phyloP scores from a whole-genome alignment of 2,888 invertebrate genomes.

The Ormia ochracea region DNA sequence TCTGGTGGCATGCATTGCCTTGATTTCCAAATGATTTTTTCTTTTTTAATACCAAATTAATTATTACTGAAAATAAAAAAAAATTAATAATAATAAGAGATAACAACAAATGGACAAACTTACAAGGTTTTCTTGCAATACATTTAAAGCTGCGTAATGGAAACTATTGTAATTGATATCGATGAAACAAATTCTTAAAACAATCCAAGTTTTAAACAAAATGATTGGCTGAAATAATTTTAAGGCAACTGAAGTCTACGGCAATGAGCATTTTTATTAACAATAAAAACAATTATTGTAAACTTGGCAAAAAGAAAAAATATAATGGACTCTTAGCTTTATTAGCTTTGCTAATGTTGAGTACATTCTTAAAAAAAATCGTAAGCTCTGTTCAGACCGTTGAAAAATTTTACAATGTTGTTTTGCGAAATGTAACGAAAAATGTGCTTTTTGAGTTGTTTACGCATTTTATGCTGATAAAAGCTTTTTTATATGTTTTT shows the following conservation, averaged over 20 bases:
- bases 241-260: not conserved
- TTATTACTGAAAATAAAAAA: not conserved
- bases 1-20: not conserved
- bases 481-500: no score
- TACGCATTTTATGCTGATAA: no score
- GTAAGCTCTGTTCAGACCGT: no score
- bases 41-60: constrained; percentile 1
- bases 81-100: constrained; percentile 6
- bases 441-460: no score
- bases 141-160: not conserved
- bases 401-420: no score
- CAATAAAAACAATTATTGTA: no score
- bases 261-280: no score
- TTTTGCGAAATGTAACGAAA: no score
- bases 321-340: no score
- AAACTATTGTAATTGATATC: not conserved
- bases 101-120: not conserved
- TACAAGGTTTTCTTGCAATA: not conserved
- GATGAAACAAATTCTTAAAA: not conserved
- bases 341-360: no score
- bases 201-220: not conserved
- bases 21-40: constrained; percentile 24
- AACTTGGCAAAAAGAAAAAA: no score
- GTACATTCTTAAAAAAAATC: no score
- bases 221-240: not conserved